Evolutionary conservation across 2,113 vertebrate genomes (phyloP), one percentile per base, ranked within the genome.

Genomic region (Sapayoa aenigma): DNA sequence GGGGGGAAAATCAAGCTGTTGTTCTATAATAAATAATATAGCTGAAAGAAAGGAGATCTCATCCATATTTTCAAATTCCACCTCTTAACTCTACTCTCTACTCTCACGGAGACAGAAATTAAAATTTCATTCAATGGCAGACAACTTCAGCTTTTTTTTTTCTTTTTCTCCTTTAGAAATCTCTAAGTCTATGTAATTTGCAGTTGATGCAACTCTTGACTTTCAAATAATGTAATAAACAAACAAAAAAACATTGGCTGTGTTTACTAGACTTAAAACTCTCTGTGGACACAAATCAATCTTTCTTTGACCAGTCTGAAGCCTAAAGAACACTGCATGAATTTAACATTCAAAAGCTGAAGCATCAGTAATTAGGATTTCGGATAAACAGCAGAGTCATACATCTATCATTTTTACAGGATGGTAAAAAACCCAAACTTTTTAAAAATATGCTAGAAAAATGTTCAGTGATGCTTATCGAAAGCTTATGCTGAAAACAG

Each of bases 381-480:
- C 18, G 59, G 84, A 90, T 92, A 97, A 95, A 96, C 90, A 95
- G 91, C 66, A 37, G 35, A 97, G 93, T 76, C 79, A 79, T 20
- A 69, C 81, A 90, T 95, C 94, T 92, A 93, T 95, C 87, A 66
- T 92, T 96, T 96, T 77, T 89, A 91, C 85, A 89, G 94, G 91
- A 87, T 9, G 41, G 72, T 30, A 55, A 74, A 79, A 79, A 58
- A 6, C 0, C 16, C 49, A 58, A 83, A 59, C 85, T 96, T 93
- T 84, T 89, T 21, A 16, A 76, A 86, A 92, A 93, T 68, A 89
- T 18, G 42, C 95, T 93, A 88, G 95, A 94, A 96, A 96, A 83
- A 87, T 95, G 91, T 74, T 96, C 97, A 92, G 91, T 67, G 89
- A 95, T 95, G 97, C 95, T 94, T 82, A 89, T 93, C 93, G 42